Evolutionary conservation across 2,888 invertebrate genomes (phyloP).

Genomic region (Agriopis aurantiaria): DNA sequence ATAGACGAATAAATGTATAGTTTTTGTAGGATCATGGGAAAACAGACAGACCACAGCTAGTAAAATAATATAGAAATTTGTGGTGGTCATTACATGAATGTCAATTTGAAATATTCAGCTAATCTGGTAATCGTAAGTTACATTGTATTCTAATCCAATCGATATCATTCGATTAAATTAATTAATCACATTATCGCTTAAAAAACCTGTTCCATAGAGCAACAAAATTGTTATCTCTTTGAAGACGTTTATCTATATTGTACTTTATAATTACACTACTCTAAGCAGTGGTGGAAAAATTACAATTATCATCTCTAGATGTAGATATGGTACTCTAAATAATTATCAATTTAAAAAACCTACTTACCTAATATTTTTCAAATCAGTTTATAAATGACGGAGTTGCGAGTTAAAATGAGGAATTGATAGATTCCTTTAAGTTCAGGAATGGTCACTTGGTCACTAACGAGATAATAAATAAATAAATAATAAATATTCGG

Average conservation of each 20-base stretch:
- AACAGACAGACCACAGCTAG: no score
- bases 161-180: constrained; percentile 20
- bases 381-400: no score
- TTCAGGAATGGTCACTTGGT: no score
- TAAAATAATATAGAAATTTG: neutral
- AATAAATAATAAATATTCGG: no score
- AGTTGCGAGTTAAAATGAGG: no score
- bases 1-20: neutral
- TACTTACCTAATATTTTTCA: no score
- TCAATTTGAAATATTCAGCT: neutral
- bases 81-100: neutral
- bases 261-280: neutral
- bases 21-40: no score
- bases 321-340: neutral
- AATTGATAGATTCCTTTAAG: no score
- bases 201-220: constrained; percentile 13
- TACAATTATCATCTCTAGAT: neutral
- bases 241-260: neutral
- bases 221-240: constrained; percentile 4
- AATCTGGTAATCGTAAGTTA: constrained; percentile 18
- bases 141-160: constrained; percentile 36
- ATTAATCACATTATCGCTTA: constrained; percentile 14
- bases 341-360: no score
- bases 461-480: no score
- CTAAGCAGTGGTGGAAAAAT: neutral